Conservation (phyloP, 1,140 invertebrate species). For the Drosophila cardini region DNA sequence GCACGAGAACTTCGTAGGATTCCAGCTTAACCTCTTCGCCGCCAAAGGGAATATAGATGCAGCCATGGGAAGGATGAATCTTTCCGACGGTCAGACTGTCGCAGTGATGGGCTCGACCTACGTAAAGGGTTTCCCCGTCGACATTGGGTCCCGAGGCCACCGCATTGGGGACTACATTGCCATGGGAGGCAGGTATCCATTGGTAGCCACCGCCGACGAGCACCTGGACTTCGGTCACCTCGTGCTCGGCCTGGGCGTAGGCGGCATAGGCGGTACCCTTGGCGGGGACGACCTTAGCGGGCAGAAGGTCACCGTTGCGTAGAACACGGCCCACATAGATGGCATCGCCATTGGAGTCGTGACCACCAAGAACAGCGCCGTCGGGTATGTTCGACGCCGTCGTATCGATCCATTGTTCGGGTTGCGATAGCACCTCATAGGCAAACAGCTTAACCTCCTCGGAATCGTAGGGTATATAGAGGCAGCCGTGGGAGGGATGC, state of each 20-base stretch:
- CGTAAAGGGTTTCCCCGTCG: slow-evolving; percentile 87
- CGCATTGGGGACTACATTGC: slow-evolving; percentile 86
- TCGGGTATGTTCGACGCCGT: slow-evolving; percentile 60
- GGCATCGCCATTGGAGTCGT: slow-evolving; percentile 84
- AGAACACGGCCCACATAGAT: slow-evolving; percentile 85
- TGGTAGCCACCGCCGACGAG: slow-evolving; percentile 82
- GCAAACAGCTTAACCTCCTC: slow-evolving; percentile 85
- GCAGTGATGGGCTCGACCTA: slow-evolving; percentile 87
- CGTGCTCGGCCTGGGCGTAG: slow-evolving; percentile 84
- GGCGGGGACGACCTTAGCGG: slow-evolving; percentile 83
- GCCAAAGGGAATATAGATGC: slow-evolving; percentile 88
- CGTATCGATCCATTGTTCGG: slow-evolving; percentile 63
- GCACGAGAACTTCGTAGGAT: slow-evolving; percentile 86
- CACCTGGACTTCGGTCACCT: slow-evolving; percentile 84
- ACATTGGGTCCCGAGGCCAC: slow-evolving; percentile 87
- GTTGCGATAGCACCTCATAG: slow-evolving; percentile 71
- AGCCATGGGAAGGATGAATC: slow-evolving; percentile 87
- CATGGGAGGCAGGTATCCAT: slow-evolving; percentile 86
- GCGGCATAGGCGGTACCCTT: slow-evolving; percentile 84
- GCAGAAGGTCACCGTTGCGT: slow-evolving; percentile 83
- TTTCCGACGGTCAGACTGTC: slow-evolving; percentile 86
- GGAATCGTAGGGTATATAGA: slow-evolving; percentile 90
- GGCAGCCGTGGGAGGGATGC: slow-evolving; percentile 88
- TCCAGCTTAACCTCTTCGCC: slow-evolving; percentile 87
- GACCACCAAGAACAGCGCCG: slow-evolving; percentile 84